Base-by-base conservation (phyloP, 2,888 invertebrate species). In the Pelosia muscerda region DNA sequence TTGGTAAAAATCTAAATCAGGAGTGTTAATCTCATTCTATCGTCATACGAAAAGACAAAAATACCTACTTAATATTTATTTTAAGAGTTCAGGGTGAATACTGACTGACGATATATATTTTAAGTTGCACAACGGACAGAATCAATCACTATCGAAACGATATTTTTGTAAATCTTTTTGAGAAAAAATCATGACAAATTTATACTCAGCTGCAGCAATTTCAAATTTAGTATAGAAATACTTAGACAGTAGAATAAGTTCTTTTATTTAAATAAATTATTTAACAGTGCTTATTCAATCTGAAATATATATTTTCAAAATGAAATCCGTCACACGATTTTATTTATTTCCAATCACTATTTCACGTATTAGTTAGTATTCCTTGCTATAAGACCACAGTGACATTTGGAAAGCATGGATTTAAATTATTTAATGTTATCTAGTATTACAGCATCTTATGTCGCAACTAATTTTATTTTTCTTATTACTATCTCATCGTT, bases 191-290 rank as follows among this genome's bases (percentile, higher is more conserved):
- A 62, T 38, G 54, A 65, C 62, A 63, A 65, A 65, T 69, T 60
- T 65, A 65, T 54, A 66, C 42, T 76, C 79, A 79, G 74, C 70
- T 79, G 79, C 82, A 82, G 42, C 58, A 66, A 63, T 65, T 57
- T 28, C 60, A 42, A 60, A 63, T 58, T 65, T 62, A 38, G 71
- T 68, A 34, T 11, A 63, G 56, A 68, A 66, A 61, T 68, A 71
- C 49, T 53, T 65, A 73, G 73, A 76, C 69, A 81, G 78, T 57
- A 57, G 5, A 28, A 25, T 56, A 53, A 22, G 26, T 56, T 55
- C 19, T 56, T 15, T 19, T 28, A 57, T n/a, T 57, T 9, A 28
- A n/a, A 57, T 57, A 57, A n/a, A 57, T 31, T 26, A 57, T 28
- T 57, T 13, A 25, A 23, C 23, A 55, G 23, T 55, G 3, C 25